Conservation (phyloP, 2,113 vertebrate genomes). For the Rhabdornis inornatus region DNA sequence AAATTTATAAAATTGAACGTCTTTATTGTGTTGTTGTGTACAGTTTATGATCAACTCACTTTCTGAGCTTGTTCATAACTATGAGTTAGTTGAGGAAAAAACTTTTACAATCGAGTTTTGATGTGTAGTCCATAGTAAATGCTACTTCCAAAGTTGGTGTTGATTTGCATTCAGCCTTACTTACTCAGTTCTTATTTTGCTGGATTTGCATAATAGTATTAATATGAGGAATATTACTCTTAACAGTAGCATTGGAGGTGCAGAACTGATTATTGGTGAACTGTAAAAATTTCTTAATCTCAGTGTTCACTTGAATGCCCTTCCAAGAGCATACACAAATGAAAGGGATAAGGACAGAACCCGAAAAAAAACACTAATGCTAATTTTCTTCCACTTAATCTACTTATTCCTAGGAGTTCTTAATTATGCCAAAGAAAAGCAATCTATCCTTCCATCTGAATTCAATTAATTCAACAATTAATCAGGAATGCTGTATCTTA, state of each 20-base stretch:
- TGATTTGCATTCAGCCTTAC: neutral
- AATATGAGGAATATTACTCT: neutral
- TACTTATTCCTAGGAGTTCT: neutral
- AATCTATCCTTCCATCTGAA: neutral
- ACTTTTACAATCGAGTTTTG: neutral
- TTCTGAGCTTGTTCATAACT: neutral
- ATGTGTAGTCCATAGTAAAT: neutral
- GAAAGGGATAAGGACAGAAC: neutral
- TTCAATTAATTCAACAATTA: constrained; percentile 23
- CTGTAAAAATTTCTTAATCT: neutral
- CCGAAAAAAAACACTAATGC: neutral
- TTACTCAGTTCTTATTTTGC: neutral
- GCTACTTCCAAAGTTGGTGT: neutral
- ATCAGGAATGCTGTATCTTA: neutral
- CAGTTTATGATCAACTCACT: neutral
- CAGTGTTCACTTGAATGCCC: neutral
- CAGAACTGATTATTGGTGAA: neutral
- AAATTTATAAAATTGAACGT: neutral
- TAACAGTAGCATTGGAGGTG: neutral
- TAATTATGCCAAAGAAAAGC: neutral
- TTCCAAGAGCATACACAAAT: neutral
- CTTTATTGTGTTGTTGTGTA: neutral
- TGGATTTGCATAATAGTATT: neutral
- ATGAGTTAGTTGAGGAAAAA: neutral
- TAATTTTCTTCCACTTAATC: neutral